Base-by-base conservation (phyloP, 1,140 invertebrate genomes). In the Adoxophyes honmai region DNA sequence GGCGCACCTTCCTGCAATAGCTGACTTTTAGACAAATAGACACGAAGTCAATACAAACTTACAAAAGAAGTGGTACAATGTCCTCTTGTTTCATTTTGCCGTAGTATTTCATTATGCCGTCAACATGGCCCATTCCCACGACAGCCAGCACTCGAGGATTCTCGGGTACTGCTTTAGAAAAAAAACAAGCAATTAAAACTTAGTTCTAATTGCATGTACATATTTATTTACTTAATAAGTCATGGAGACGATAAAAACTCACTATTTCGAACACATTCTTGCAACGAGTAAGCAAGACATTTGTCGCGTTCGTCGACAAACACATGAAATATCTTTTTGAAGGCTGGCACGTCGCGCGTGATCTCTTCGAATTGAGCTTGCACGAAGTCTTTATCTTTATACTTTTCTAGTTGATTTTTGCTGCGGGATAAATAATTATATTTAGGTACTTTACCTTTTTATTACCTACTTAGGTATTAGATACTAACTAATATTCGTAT, bases 251-350 rank as follows among this genome's bases (percentile, higher is more conserved):
- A 10, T 54, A 39, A 28, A 55, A 52, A 70, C 66, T 93, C 52
- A 91, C 72, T 81, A 93, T 93, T 13, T 63, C 78, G 79, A 39
- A 86, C 83, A 78, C 81, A 84, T 44, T 88, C 73, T 79, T 97
- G 95, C 15, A 99, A 82, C 0, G 96, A 96, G 82, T 97, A 93
- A 3, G 97, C 95, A n/a, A 99, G 89, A 89, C 92, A 98, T 11
- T 95, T 89, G 84, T 99, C 98, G 42, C 98, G 90, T 87, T 99
- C 98, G 60, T 95, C 92, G 4, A 99, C 94, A 89, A 99, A 98
- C 1, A 99, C 98, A 81, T 94, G 82, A 60, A 86, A 88, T 64
- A 88, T 86, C 59, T 88, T 92, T 55, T 93, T 94, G 15, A 99
- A 91, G 3, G 94, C 94, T 1, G 98, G 98, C 87, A 95, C 99